Evolutionary conservation across 2,113 vertebrate species (phyloP).

Genomic region (Todiramphus chloris): DNA sequence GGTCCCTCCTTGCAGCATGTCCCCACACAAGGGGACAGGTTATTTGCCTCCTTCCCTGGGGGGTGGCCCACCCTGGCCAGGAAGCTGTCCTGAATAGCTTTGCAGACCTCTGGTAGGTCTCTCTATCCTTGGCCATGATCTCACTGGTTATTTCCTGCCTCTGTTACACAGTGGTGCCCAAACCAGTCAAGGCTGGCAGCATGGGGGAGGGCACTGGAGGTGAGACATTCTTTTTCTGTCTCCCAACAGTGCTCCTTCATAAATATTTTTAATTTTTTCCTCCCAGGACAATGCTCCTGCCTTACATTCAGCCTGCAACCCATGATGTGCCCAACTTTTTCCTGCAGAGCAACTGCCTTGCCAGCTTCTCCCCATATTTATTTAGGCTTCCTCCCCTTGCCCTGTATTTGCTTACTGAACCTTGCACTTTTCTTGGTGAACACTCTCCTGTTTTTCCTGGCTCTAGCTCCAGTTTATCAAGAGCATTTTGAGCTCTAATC

Average conservation of each 20-base stretch:
- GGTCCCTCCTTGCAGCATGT: background rate
- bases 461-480: background rate
- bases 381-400: background rate
- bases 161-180: accelerated
- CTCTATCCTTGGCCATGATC: background rate
- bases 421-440: constrained; percentile 9
- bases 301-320: background rate
- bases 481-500: background rate
- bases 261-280: background rate
- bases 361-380: background rate
- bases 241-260: background rate
- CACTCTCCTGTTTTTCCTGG: constrained; percentile 27
- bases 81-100: background rate
- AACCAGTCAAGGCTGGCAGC: background rate
- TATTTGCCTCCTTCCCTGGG: background rate
- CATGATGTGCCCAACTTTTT: background rate
- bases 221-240: background rate
- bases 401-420: background rate
- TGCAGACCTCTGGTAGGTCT: background rate
- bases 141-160: background rate
- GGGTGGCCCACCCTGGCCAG: background rate
- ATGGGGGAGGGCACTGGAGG: background rate
- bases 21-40: accelerated
- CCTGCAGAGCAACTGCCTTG: background rate
- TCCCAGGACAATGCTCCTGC: background rate